Base-by-base conservation (phyloP, 2,113 vertebrate genomes). In the Carettochelys insculpta region DNA sequence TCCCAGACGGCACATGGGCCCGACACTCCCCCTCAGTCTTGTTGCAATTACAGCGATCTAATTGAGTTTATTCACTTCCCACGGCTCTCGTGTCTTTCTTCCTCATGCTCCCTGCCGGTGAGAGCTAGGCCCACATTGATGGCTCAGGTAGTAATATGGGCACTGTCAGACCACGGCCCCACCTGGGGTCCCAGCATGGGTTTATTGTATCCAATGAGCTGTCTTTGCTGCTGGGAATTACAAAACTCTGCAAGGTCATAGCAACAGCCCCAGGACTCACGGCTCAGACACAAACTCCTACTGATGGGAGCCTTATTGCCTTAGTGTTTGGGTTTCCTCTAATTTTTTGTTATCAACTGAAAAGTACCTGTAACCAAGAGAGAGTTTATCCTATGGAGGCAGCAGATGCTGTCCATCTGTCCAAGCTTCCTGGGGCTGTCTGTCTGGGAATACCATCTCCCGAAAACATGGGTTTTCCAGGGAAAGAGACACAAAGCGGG, bases 11-110 rank as follows among this genome's bases (percentile, higher is more conserved):
- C 92, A 84, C 89, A 95, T 96, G 96, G 92, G 94, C 93, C 95
- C 41, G 91, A 95, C 96, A 95, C 95, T 94, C 95, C 93, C 92
- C 29, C 84, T 96, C 96, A 96, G 92, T 94, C 95, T 93, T 96
- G 93, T 96, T 93, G 94, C 95, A 97, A 97, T 95, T 96, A 95
- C 94, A 96, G 92, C 80, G 93, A 97, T 96, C 94, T 96, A 96
- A 97, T 96, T 97, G 96, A 96, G 96, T 96, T 95, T 94, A 96
- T 95, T 96, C 96, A 95, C 95, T 90, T 95, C 90, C 89, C 6
- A 85, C 91, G 89, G 96, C 95, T 82, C 95, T 91, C 88, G 95
- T 95, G 96, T 41, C 96, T 96, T 97, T 97, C 93, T 97, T 95
- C 68, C 90, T 86, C 1, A 20, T 92, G 89, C 95, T 95, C 96